Percentiles rank a stretch among this genome's conserved stretches.
phyloP scores from a whole-genome alignment of 2,113 vertebrate genomes.

The Chloropsis cyanopogon region DNA sequence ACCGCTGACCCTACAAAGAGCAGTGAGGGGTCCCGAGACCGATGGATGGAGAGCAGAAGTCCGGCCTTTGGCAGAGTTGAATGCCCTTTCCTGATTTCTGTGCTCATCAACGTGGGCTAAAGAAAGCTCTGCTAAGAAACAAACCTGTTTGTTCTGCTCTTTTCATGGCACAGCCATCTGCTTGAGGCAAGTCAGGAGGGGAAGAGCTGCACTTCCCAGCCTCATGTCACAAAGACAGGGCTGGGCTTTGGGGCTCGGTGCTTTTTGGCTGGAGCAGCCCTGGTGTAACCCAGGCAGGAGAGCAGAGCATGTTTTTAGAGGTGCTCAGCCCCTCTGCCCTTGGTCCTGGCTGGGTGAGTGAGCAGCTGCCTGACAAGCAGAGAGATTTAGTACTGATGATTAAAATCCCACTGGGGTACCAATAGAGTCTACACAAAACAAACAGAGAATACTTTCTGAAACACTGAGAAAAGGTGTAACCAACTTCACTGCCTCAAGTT shows the following conservation, averaged over 20 bases:
- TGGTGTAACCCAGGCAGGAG: background rate
- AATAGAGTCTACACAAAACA: background rate
- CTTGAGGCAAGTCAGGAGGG: background rate
- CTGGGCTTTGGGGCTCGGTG: background rate
- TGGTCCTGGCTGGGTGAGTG: background rate
- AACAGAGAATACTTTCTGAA: background rate
- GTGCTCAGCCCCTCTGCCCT: background rate
- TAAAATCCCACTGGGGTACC: background rate
- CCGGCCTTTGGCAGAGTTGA: background rate
- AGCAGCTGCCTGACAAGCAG: background rate
- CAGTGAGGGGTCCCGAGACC: background rate
- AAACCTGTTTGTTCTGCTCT: background rate
- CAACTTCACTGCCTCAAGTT: background rate
- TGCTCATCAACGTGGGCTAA: background rate
- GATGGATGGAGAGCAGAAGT: background rate
- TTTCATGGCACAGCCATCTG: background rate
- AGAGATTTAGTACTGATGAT: background rate
- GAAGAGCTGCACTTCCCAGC: background rate
- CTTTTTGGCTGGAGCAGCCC: background rate
- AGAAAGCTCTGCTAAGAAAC: background rate
- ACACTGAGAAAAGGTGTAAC: background rate
- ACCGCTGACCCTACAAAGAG: background rate
- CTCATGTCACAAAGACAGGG: background rate
- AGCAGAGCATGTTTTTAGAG: fast-evolving
- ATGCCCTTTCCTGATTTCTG: background rate